Evolutionary conservation across 2,797 vertebrate species (phyloP), one percentile per base, ranked within the genome.

Genomic region (Eulemur rubriventer): DNA sequence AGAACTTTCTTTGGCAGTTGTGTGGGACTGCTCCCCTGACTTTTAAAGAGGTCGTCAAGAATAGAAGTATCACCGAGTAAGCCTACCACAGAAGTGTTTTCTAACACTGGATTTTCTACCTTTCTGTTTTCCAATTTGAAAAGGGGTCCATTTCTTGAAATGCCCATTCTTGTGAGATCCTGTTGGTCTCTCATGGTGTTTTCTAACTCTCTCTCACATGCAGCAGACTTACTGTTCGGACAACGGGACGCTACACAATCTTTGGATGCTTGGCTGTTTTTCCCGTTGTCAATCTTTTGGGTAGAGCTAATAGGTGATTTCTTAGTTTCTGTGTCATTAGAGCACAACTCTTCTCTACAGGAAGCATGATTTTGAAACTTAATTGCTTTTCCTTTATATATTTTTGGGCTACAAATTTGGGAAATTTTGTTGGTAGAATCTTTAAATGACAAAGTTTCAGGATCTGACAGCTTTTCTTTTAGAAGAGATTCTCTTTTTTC

Each of bases 41-140:
- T 98, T 96, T 98, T 99, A 85, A 99, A 99, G 92, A 99, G 97
- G 95, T 99, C 99, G 72, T 98, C 98, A 3, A 99, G 99, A 98
- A 99, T 98, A 85, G 99, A 99, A 24, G 99, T 99, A 98, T 99
- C 99, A 85, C 99, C 99, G 73, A 99, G 98, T 93, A 99, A 98
- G 94, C 99, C 99, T 91, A 97, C 97, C 92, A 99, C 98, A 94
- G 98, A 97, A 93, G 97, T 98, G 67, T 82, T 96, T 96, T 96
- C 97, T 46, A 61, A 96, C 50, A 33, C 91, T 75, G 98, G 96
- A 95, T 96, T 79, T 97, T 98, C 97, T 93, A 10, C 70, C 18
- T 95, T 95, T 67, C 52, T 93, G 26, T 96, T 95, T 98, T 97
- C 97, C 78, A 93, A 73, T 75, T 96, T 96, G 94, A 96, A 97